Percentiles rank a stretch among this genome's conserved stretches.
phyloP scores from a whole-genome alignment of 30 jellyfish, hydroid and myxozoan genomes.

The Hydractinia symbiolongicarpus region DNA sequence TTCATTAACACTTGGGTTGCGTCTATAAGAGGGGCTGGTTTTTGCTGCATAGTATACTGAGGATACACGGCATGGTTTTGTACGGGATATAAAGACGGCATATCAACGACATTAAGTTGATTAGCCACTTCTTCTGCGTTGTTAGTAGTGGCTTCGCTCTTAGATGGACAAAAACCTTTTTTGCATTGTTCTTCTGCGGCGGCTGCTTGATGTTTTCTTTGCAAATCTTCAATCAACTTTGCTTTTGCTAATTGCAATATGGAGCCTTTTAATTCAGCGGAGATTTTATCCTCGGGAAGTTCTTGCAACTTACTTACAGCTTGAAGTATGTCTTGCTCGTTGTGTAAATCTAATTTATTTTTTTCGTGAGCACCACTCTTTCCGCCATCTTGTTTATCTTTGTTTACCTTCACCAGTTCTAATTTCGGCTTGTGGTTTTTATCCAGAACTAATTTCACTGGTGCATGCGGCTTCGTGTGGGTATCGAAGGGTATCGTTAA shows the following conservation, averaged over 20 bases:
- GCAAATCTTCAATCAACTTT: conserved; percentile 25
- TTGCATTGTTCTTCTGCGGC: conserved; percentile 8
- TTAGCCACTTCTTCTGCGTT: not conserved
- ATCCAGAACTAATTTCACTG: conserved; percentile 6
- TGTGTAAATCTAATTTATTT: not conserved
- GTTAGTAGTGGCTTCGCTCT: not conserved
- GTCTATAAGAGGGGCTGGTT: conserved; percentile 36
- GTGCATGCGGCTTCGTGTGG: conserved; percentile 18
- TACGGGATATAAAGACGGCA: conserved; percentile 23
- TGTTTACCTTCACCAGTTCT: not conserved
- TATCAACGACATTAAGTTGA: conserved; percentile 3
- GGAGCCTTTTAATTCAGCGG: conserved; percentile 21
- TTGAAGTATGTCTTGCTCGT: conserved; percentile 14
- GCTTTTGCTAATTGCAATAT: conserved; percentile 14
- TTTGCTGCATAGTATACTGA: conserved; percentile 4
- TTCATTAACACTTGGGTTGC: conserved; percentile 47
- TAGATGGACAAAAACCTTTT: conserved; percentile 6
- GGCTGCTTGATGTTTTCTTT: conserved; percentile 9
- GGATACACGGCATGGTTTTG: conserved; percentile 15
- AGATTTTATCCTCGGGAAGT: conserved; percentile 23
- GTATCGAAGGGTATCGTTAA: conserved; percentile 18
- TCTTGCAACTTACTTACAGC: conserved; percentile 23
- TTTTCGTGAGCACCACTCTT: too few species aligned
- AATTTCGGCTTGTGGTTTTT: conserved; percentile 21
- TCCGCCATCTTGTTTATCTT: not conserved